phyloP scores from a whole-genome alignment of 2,888 invertebrate species.

The Cordilura impudica region DNA sequence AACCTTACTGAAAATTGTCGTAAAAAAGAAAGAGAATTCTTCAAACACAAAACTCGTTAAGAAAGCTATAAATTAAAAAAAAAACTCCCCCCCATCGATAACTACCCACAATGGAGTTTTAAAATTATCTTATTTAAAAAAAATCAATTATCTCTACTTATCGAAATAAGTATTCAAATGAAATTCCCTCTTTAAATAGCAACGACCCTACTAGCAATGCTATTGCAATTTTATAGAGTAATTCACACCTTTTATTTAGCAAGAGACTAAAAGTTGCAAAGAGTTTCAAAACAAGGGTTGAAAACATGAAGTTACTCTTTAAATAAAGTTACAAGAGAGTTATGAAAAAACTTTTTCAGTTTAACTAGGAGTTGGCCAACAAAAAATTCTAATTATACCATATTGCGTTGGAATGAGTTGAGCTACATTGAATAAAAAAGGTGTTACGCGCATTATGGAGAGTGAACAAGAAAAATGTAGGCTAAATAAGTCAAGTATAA shows the following conservation, averaged over 20 bases:
- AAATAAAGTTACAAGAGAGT: slow-evolving; percentile 33
- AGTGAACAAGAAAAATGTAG: slow-evolving; percentile 51
- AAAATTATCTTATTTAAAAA: too few species aligned
- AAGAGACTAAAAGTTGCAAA: slow-evolving; percentile 41
- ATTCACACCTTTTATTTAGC: slow-evolving; percentile 52
- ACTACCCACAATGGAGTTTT: too few species aligned
- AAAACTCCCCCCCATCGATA: too few species aligned
- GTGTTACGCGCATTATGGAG: slow-evolving; percentile 1
- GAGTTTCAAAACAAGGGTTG: slow-evolving; percentile 47
- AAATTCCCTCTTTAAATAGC: background rate
- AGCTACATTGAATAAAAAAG: slow-evolving; percentile 44
- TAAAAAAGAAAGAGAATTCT: too few species aligned
- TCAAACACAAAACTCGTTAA: too few species aligned
- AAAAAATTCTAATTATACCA: slow-evolving; percentile 16
- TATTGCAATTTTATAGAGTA: slow-evolving; percentile 43
- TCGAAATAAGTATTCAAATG: too few species aligned
- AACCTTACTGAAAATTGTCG: too few species aligned
- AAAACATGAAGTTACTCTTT: slow-evolving; percentile 36
- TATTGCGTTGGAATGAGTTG: slow-evolving; percentile 24
- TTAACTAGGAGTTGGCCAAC: slow-evolving; percentile 43
- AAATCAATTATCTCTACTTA: too few species aligned
- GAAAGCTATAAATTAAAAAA: too few species aligned
- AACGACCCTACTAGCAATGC: background rate
- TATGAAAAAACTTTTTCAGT: too few species aligned
- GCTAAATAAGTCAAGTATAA: slow-evolving; percentile 29